Evolutionary conservation across 2,113 vertebrate species (phyloP), one percentile per base, ranked within the genome.

Genomic region (Trichomycterus rosablanca): DNA sequence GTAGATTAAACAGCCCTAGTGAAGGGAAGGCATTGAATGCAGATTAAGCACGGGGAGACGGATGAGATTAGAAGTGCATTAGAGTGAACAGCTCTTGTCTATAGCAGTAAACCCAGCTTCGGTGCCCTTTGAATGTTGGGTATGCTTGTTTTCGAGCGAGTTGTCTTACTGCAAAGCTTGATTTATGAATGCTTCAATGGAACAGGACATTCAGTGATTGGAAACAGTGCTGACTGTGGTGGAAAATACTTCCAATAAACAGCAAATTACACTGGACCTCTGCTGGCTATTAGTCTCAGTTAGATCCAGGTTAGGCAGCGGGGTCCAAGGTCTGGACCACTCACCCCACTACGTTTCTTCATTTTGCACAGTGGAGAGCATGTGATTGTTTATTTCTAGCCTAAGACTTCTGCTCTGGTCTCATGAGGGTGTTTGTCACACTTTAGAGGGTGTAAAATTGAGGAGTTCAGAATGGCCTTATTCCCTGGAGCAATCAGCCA

Each of bases 201-300:
- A 68, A 86, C 80, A 51, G 69, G 88, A 86, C 88, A 89, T 85
- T 78, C 76, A 68, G 83, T 84, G 86, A 87, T 89, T 88, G 87
- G 83, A 75, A 83, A 76, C 75, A 68, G 81, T 83, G 84, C 83
- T 88, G 71, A 75, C 78, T 63, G 48, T 53, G 66, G 78, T 78
- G 74, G 79, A 84, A 86, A 89, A 86, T 85, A 85, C 84, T 87
- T 77, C 81, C 76, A 81, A 87, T 85, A 86, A 80, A 86, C 85
- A 81, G 80, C 83, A 86, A 88, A 88, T 88, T 87, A 86, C 85
- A 86, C 80, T 72, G 81, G 80, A 87, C 77, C 81, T 80, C 76
- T 76, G 59, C 37, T 24, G 66, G 80, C 78, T 77, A 51, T 89
- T 88, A 80, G 85, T 89, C 85, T 83, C 83, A 0, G 72, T 89